Evolutionary conservation across 1,140 invertebrate genomes (phyloP), one percentile per base, ranked within the genome.

Genomic region (Dolichoris vasculosae): DNA sequence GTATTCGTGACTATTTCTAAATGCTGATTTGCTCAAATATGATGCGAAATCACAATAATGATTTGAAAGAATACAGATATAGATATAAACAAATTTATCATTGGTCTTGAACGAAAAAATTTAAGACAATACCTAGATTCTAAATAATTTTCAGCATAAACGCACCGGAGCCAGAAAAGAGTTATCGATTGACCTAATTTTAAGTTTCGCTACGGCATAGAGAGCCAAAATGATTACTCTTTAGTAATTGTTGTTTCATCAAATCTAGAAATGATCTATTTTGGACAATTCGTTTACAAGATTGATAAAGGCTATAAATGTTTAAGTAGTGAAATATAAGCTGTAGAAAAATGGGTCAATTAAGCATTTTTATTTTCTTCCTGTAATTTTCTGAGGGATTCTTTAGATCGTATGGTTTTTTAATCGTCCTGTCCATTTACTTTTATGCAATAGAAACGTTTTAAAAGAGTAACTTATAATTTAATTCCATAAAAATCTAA

Each of bases 141-240:
- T 80, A 43, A 80, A 80, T 64, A 80, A 38, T 80, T 80, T 64
- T 38, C 20, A 64, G 55, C 30, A 64, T 40, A 64, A 80, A 64
- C 55, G 51, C 30, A 77, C 48, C 30, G 35, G 59, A 64, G 79
- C 63, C 63, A 63, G 79, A 82, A 48, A 40, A 82, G 69, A 51
- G 69, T 73, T 75, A 59, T 82, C 69, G 81, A 75, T 75, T 59
- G 81, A 82, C 81, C 81, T 32, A 82, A 82, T 82, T 82, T 82
- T 75, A 15, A 73, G n/a, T 59, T 59, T 15, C 15, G 30, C 69
- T 59, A 59, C 30, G 48, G 35, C 51, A 48, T 13, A 43, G 23
- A 64, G 59, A 67, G 55, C 59, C 59, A 80, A 80, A 80, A 80
- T 64, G 38, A 55, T 73, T 63, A 59, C 48, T 40, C 51, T 75